Evolutionary conservation across 2,113 vertebrate species (phyloP).

Genomic region (Hypocryptadius cinnamomeus): DNA sequence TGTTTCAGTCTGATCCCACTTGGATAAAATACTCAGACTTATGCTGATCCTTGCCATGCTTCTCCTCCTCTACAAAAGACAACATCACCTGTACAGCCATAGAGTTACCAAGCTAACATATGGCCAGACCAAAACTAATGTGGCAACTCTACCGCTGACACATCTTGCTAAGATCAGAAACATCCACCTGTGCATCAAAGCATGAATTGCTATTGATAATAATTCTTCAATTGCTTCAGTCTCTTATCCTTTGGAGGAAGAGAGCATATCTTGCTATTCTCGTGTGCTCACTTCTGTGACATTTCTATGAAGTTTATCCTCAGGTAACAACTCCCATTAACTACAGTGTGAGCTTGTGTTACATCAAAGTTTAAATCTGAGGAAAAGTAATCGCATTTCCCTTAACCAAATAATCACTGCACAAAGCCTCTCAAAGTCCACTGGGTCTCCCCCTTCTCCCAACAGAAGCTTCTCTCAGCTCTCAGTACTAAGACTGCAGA

Average conservation of each 20-base stretch:
- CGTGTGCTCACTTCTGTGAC: not conserved
- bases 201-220: not conserved
- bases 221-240: not conserved
- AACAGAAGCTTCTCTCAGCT: not conserved
- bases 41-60: not conserved
- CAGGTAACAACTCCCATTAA: not conserved
- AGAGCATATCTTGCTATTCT: not conserved
- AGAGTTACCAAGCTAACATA: not conserved
- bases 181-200: not conserved
- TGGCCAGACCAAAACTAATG: not conserved
- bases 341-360: accelerated
- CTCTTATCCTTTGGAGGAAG: not conserved
- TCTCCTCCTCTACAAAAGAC: not conserved
- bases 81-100: not conserved
- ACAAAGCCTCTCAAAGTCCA: not conserved
- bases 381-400: not conserved
- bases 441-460: not conserved
- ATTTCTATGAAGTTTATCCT: not conserved
- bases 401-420: not conserved
- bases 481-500: not conserved
- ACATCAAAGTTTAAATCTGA: not conserved
- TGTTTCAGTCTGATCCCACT: not conserved
- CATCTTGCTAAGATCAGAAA: not conserved
- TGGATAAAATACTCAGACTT: not conserved
- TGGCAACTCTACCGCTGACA: not conserved